Conservation (phyloP, 2,113 vertebrate genomes). For the Oxyruncus cristatus region DNA sequence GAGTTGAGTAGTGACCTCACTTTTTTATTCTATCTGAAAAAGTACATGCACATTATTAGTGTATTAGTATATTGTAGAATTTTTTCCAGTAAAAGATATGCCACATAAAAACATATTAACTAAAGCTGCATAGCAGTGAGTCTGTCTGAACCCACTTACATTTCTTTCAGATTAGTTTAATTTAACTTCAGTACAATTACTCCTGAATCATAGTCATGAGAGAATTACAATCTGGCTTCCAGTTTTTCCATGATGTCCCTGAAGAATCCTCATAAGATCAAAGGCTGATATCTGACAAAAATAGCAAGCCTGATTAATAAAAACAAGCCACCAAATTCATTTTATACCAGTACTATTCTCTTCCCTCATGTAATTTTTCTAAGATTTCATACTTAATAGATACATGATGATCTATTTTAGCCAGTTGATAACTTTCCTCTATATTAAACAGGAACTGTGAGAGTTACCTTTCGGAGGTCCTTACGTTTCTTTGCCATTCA, state of each 20-base stretch:
- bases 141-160: constrained; percentile 15
- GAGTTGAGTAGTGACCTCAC: neutral
- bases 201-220: constrained; percentile 11
- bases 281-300: constrained; percentile 33
- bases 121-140: neutral
- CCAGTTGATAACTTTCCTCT: neutral
- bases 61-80: neutral
- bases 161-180: constrained; percentile 48
- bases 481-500: neutral
- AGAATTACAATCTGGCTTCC: constrained; percentile 23
- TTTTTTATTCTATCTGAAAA: neutral
- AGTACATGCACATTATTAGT: neutral
- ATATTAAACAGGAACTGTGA: constrained; percentile 24
- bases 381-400: neutral
- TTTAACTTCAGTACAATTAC: constrained; percentile 54
- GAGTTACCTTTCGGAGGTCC: neutral
- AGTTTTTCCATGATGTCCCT: neutral
- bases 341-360: neutral
- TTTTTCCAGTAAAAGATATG: neutral
- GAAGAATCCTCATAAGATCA: constrained; percentile 31
- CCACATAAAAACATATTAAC: neutral
- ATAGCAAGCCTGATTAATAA: constrained; percentile 29
- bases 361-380: neutral
- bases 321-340: neutral
- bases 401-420: neutral